A percentile compares a stretch with the other conserved stretches of the same genome.
phyloP scores from a whole-genome alignment of 2,113 vertebrate species.

The Sturnus vulgaris region DNA sequence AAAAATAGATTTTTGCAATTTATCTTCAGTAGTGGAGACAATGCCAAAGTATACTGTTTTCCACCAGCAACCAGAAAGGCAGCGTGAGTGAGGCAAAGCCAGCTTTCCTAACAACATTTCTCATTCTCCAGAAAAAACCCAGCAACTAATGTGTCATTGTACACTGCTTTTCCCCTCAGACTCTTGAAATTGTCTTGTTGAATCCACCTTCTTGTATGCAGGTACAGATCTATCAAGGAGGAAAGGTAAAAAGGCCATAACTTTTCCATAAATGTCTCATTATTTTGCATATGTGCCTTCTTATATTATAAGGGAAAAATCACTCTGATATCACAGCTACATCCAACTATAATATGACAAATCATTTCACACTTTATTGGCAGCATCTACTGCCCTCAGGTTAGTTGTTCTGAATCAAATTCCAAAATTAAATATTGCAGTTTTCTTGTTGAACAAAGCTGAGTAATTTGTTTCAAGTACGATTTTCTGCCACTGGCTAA shows the following conservation, averaged over 20 bases:
- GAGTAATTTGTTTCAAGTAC: constrained; percentile 20
- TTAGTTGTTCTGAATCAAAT: not conserved
- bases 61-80: not conserved
- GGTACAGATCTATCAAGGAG: not conserved
- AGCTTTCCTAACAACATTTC: not conserved
- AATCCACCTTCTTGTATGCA: not conserved
- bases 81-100: not conserved
- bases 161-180: fast-evolving
- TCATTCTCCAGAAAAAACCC: not conserved
- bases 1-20: not conserved
- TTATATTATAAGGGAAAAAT: not conserved
- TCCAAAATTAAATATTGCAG: not conserved
- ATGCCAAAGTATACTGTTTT: not conserved
- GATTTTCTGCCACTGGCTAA: not conserved
- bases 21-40: not conserved
- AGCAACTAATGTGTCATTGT: not conserved
- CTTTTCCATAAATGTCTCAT: not conserved
- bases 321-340: not conserved
- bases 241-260: not conserved
- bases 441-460: not conserved
- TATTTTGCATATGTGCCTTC: not conserved
- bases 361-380: not conserved
- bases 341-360: not conserved
- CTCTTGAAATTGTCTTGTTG: not conserved
- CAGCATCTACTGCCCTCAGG: not conserved